Evolutionary conservation across 2,888 invertebrate species (phyloP), one percentile per base, ranked within the genome.

Genomic region (Cyaniris semiargus): DNA sequence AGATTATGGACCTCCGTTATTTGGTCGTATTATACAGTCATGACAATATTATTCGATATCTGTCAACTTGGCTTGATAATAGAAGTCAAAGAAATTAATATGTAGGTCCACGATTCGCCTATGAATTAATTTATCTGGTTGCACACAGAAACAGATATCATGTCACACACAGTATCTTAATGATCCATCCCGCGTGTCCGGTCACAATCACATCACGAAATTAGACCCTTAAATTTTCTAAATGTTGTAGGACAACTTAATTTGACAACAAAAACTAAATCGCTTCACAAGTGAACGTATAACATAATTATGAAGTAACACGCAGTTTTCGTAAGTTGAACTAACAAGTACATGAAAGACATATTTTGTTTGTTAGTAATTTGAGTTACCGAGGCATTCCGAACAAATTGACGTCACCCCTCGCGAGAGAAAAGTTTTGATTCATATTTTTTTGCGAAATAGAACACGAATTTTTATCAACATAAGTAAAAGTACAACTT

Each of bases 321-420:
- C 79, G 82, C 83, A 87, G 83, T 88, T 89, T 87, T 86, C 84
- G 85, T 85, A 89, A 89, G 86, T 89, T 87, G 81, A 85, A 86
- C 87, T 90, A 89, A 89, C 89, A 86, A 89, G 85, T 85, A 82
- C 82, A 83, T 86, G 86, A 89, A 85, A 87, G 86, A 86, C 86
- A 88, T n/a, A n/a, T n/a, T 80, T 90, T 90, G 88, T 90, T 89
- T 89, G 87, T 84, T 85, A 89, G 90, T 89, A 88, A 90, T 90
- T 90, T 85, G 86, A 89, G 84, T 86, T 86, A 83, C 82, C 82
- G 83, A 83, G 87, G 86, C 86, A 83, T 87, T 88, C 87, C 86
- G 86, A 86, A 82, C 87, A 90, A 91, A 90, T 91, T 91, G 90
- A 89, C 88, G 87, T 89, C 88, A 86, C 88, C 88, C 84, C 84